These are phyloP conservation scores for Zaprionus capensis DNA, from an alignment of 1,140 invertebrate genomes.

Conservation along the genomic window DNA sequence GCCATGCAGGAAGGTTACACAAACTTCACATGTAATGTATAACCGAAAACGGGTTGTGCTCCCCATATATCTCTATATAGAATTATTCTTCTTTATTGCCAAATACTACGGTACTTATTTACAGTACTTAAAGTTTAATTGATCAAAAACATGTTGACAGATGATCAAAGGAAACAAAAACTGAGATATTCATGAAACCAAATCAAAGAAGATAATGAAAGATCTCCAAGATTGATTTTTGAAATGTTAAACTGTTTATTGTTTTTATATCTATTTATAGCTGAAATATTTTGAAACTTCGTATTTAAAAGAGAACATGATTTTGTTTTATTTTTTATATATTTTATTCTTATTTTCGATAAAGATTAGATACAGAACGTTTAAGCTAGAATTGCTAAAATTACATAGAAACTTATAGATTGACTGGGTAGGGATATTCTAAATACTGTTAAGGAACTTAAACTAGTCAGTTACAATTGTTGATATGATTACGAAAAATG, in stretches of 20 bases:
- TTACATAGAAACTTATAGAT: not conserved
- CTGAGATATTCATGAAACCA: not conserved
- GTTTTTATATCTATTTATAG: not conserved
- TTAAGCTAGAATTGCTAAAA: not conserved
- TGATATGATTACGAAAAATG: not conserved
- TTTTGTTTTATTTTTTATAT: not conserved
- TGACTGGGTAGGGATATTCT: too few relatives aligned
- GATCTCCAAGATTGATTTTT: not conserved
- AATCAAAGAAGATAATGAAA: not conserved
- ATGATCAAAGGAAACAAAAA: slow-evolving; percentile 1
- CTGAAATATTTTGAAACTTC: not conserved
- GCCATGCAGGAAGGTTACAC: slow-evolving; percentile 45
- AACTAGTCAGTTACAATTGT: not conserved
- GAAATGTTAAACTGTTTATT: not conserved
- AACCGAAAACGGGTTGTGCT: not conserved
- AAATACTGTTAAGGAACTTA: not conserved
- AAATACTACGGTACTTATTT: not conserved
- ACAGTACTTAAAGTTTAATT: not conserved
- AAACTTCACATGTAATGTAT: slow-evolving; percentile 59
- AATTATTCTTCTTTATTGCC: not conserved
- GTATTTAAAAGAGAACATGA: not conserved
- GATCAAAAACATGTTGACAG: slow-evolving; percentile 2
- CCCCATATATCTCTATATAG: not conserved
- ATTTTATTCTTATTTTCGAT: not conserved
- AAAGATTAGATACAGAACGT: not conserved